phyloP scores from a whole-genome alignment of 2,888 invertebrate species.

The Drosophila nr. perissopoda region DNA sequence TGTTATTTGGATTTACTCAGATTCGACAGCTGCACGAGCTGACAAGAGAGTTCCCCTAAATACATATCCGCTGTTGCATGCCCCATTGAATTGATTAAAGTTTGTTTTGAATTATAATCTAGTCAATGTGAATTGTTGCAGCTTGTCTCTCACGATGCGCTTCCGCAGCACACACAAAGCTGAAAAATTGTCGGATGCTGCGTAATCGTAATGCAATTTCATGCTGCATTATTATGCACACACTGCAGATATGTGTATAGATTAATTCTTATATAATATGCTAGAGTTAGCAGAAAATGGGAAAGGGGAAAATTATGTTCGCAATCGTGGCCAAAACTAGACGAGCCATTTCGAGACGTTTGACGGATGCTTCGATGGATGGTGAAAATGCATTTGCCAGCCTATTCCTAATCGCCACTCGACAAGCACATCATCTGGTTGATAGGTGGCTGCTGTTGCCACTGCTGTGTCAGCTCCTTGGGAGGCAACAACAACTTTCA shows the following conservation, averaged over 20 bases:
- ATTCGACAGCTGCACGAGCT: slow-evolving; percentile 10
- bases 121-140: slow-evolving; percentile 30
- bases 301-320: slow-evolving; percentile 24
- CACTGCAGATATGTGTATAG: slow-evolving; percentile 16
- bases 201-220: slow-evolving; percentile 60
- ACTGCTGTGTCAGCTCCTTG: slow-evolving; percentile 61
- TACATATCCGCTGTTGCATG: slow-evolving; percentile 67
- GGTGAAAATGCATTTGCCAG: slow-evolving; percentile 64
- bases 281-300: slow-evolving; percentile 6
- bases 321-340: slow-evolving; percentile 30
- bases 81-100: slow-evolving; percentile 60
- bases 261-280: slow-evolving; percentile 65
- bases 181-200: slow-evolving; percentile 36
- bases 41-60: slow-evolving; percentile 9
- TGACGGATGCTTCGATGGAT: slow-evolving; percentile 18
- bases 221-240: slow-evolving; percentile 54
- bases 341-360: slow-evolving; percentile 13
- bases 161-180: slow-evolving; percentile 40
- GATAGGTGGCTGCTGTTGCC: slow-evolving; percentile 44
- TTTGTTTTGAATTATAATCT: slow-evolving; percentile 48
- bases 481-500: slow-evolving; percentile 75
- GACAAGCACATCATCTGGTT: slow-evolving; percentile 57
- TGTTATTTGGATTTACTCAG: neutral
- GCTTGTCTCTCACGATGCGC: slow-evolving; percentile 42
- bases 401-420: slow-evolving; percentile 39